phyloP scores from a whole-genome alignment of 2,113 vertebrate species.

The Cranoglanis bouderius region DNA sequence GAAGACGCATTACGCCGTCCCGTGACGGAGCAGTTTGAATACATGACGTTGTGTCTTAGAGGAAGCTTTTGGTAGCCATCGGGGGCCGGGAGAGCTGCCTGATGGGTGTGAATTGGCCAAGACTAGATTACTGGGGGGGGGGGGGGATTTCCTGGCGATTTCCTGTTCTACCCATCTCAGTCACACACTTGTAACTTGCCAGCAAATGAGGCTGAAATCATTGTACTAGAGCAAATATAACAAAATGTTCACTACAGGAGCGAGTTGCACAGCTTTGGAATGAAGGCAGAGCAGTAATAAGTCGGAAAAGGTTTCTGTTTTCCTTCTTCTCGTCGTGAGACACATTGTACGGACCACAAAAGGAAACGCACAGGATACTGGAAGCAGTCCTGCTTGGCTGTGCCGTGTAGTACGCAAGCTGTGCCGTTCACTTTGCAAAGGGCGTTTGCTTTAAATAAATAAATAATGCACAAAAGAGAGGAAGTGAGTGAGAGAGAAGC shows the following conservation, averaged over 20 bases:
- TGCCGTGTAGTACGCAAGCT: neutral
- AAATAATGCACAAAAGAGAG: neutral
- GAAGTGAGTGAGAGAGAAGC: slow-evolving; percentile 1
- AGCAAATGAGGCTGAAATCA: neutral
- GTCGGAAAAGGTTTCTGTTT: neutral
- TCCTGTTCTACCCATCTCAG: neutral
- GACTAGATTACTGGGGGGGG: no score
- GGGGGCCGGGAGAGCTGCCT: neutral
- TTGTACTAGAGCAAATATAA: neutral
- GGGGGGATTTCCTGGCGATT: no score
- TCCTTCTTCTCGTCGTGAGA: neutral
- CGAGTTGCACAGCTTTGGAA: neutral
- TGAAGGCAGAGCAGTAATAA: neutral
- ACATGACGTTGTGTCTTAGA: no score
- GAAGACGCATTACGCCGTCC: neutral
- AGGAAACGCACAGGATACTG: neutral
- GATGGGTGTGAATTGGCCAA: neutral
- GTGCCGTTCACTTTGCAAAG: slow-evolving; percentile 7
- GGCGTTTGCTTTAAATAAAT: neutral
- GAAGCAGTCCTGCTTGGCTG: neutral
- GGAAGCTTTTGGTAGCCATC: neutral
- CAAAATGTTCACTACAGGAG: neutral
- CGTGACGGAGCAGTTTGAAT: neutral
- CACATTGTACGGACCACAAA: neutral
- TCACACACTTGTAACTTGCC: neutral